Evolutionary conservation across 2,797 vertebrate genomes (phyloP), one percentile per base, ranked within the genome.

Genomic region (Calcarius lapponicus): DNA sequence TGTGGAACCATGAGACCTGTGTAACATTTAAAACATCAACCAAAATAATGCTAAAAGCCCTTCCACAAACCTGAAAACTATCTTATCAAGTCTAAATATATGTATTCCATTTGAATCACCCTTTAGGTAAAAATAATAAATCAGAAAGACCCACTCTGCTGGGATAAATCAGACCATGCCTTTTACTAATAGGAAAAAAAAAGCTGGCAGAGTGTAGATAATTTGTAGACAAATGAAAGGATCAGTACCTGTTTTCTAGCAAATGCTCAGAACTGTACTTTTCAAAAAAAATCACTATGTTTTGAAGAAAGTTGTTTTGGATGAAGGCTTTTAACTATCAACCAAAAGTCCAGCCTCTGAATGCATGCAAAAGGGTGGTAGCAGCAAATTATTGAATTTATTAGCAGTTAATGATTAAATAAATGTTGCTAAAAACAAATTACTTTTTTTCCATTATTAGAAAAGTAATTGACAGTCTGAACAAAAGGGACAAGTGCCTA

Each of bases 1-100:
- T 32, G 18, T 53, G 36, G 45, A 58, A 65, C 4, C 0, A 0
- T 7, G 17, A 86, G 69, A 61, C 2, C 22, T 10, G 13, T 26
- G 19, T 14, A 34, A 48, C 2, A 3, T 47, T 22, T 17, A 56
- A 69, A 91, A 10, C 7, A 51, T 11, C 25, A 40, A 45, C 25
- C 2, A 75, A 84, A 87, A 31, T 13, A 32, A 32, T 21, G 9
- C 2, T 21, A 62, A 56, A 65, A 69, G 25, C 2, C 6, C n/a
- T 79, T 42, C 9, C 26, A 53, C 28, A 65, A 71, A 57, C 8
- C 11, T 12, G 10, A 50, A 70, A 75, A 72, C 13, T 36, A 9
- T 65, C 72, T 72, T 50, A 48, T 14, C 36, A 34, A 54, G 9
- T 45, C 11, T 53, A 40, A 58, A 78, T 22, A n/a, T 18, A 7